These are phyloP conservation scores for Sussaba pulchella DNA, from an alignment of 2,888 invertebrate species.

Conservation along the genomic window DNA sequence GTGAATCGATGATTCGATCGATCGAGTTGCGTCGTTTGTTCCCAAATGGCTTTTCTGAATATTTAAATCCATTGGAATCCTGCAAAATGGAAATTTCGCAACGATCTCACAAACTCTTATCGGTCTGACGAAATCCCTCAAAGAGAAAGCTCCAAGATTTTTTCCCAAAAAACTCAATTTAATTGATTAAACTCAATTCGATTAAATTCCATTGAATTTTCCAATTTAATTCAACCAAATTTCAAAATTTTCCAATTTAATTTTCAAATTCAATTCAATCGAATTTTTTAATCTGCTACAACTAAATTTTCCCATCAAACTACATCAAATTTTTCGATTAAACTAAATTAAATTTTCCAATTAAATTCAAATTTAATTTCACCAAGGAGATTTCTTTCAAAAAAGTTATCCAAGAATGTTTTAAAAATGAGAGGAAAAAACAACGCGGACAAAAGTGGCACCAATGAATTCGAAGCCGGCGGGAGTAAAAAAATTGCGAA, in stretches of 20 bases:
- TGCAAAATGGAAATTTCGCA: slow-evolving; percentile 53
- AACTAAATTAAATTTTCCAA: no score
- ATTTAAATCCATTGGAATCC: slow-evolving; percentile 42
- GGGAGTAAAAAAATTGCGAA: neutral
- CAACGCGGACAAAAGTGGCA: neutral
- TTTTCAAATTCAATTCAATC: no score
- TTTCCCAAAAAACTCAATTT: slow-evolving; percentile 1
- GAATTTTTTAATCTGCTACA: no score
- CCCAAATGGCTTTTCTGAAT: slow-evolving; percentile 20
- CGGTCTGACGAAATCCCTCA: slow-evolving; percentile 49
- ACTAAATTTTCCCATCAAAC: no score
- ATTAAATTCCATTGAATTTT: no score
- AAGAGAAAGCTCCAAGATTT: slow-evolving; percentile 7
- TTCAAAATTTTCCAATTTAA: neutral
- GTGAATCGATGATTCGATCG: slow-evolving; percentile 46
- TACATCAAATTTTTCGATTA: no score
- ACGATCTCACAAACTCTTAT: slow-evolving; percentile 52
- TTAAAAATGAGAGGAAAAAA: slow-evolving; percentile 4
- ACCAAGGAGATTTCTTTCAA: neutral
- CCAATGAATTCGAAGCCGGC: neutral
- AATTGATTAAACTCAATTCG: no score
- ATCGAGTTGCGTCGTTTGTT: slow-evolving; percentile 43
- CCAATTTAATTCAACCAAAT: no score
- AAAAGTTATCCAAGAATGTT: neutral
- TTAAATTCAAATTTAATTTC: neutral